phyloP scores from a whole-genome alignment of 2,797 vertebrate genomes.

The Cryptoblepharus egeriae region DNA sequence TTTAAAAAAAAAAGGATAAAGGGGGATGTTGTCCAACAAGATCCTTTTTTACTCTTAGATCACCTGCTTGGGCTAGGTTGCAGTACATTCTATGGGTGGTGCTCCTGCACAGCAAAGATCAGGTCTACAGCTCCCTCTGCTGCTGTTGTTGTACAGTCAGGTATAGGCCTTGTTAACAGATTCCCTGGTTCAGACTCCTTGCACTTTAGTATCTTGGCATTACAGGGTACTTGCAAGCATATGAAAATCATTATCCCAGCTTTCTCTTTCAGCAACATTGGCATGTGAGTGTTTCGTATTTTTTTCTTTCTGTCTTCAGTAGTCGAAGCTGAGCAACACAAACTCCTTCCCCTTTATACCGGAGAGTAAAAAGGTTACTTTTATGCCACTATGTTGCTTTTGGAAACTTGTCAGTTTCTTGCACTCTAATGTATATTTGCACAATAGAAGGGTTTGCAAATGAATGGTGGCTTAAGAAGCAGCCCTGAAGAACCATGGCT shows the following conservation, averaged over 20 bases:
- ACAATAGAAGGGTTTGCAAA: constrained; percentile 30
- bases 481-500: constrained; percentile 39
- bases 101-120: no score
- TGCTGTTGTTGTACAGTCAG: no score
- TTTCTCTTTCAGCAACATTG: neutral
- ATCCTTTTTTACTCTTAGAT: no score
- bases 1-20: no score
- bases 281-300: neutral
- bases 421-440: constrained; percentile 22
- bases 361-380: constrained; percentile 27
- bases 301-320: constrained; percentile 2
- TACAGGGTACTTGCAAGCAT: neutral
- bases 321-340: constrained; percentile 35
- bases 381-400: constrained; percentile 34
- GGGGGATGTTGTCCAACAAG: no score
- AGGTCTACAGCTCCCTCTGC: no score
- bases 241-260: neutral
- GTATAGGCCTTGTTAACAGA: no score
- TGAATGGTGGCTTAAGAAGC: constrained; percentile 43
- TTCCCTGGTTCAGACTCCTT: no score
- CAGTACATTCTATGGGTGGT: no score
- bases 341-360: neutral
- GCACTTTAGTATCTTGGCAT: neutral
- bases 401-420: constrained; percentile 27
- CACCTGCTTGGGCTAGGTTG: no score